Evolutionary conservation across 2,797 vertebrate genomes (phyloP).

Genomic region (Notolabrus celidotus): DNA sequence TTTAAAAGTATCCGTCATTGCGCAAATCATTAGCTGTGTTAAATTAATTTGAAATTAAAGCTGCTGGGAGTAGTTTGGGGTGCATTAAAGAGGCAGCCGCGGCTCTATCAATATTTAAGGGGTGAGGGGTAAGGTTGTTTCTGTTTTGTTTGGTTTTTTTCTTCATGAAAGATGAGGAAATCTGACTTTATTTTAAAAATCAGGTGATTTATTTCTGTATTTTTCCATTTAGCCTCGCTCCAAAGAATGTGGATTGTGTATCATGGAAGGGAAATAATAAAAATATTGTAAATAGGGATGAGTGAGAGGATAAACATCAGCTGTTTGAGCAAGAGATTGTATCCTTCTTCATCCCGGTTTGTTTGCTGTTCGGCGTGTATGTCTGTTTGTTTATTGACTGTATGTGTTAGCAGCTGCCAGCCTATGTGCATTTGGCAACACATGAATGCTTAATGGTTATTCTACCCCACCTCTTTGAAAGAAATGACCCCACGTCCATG

Average conservation of each 20-base stretch:
- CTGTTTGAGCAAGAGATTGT: slow-evolving; percentile 75
- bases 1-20: slow-evolving; percentile 90
- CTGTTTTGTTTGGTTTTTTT: slow-evolving; percentile 22
- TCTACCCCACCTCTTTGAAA: slow-evolving; percentile 74
- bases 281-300: slow-evolving; percentile 68
- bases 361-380: slow-evolving; percentile 68
- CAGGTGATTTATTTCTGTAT: neutral
- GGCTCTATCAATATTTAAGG: slow-evolving; percentile 86
- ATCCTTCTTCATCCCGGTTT: slow-evolving; percentile 64
- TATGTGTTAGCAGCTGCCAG: slow-evolving; percentile 64
- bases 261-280: slow-evolving; percentile 44
- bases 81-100: slow-evolving; percentile 83
- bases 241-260: slow-evolving; percentile 20
- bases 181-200: slow-evolving; percentile 12
- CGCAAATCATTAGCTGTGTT: slow-evolving; percentile 89
- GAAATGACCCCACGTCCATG: slow-evolving; percentile 69
- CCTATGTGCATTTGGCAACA: slow-evolving; percentile 69
- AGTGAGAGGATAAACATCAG: slow-evolving; percentile 69
- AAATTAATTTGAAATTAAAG: slow-evolving; percentile 93
- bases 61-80: slow-evolving; percentile 87
- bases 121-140: slow-evolving; percentile 74
- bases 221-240: slow-evolving; percentile 1
- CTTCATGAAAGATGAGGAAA: neutral
- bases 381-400: slow-evolving; percentile 75
- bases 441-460: slow-evolving; percentile 83